Evolutionary conservation across 1,140 invertebrate species (phyloP).

Genomic region (Drosophila melanica): DNA sequence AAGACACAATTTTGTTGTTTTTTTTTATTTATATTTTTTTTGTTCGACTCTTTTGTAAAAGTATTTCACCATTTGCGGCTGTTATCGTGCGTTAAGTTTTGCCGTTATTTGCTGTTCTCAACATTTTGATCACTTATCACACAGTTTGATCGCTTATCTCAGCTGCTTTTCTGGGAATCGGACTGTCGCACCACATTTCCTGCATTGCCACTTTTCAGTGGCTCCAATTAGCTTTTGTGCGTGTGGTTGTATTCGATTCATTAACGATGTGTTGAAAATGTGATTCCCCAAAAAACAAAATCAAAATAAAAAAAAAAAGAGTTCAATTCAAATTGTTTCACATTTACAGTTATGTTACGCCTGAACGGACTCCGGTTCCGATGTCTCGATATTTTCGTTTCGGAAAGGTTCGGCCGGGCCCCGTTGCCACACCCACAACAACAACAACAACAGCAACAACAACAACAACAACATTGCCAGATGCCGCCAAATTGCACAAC

Average conservation of each 20-base stretch:
- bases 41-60: not conserved
- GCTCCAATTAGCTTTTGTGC: conserved; percentile 19
- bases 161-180: conserved; percentile 16
- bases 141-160: not conserved
- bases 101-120: conserved; percentile 12
- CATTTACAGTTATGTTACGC: conserved; percentile 63
- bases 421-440: conserved; percentile 52
- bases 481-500: conserved; percentile 43
- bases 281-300: conserved; percentile 32
- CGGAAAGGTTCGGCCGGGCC: conserved; percentile 26
- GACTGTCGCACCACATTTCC: not conserved
- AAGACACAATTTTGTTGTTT: no score
- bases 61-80: not conserved
- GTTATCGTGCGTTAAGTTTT: conserved; percentile 15
- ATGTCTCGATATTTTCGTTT: not conserved
- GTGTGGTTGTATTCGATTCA: conserved; percentile 10
- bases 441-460: conserved; percentile 1
- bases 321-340: conserved; percentile 51
- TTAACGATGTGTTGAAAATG: conserved; percentile 73
- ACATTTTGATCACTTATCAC: conserved; percentile 35
- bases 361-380: conserved; percentile 29
- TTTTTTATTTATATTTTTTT: no score
- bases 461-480: conserved; percentile 11
- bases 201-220: conserved; percentile 13
- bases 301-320: no score